phyloP scores from a whole-genome alignment of 2,888 invertebrate genomes.

The Ennomos quercinarius region DNA sequence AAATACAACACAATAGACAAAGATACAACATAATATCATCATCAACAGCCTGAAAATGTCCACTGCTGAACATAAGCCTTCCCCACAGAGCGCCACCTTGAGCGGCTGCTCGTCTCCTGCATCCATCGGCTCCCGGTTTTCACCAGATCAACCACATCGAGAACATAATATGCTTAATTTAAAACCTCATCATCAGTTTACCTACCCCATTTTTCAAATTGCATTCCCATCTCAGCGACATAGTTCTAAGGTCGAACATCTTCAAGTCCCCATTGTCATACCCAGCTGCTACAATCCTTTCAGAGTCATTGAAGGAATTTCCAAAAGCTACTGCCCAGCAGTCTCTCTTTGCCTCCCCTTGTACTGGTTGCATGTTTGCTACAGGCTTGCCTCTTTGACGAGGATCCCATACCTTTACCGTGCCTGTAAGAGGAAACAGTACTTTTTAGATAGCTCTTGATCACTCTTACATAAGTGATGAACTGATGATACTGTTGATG shows the following conservation, averaged over 20 bases:
- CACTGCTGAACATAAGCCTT: too few relatives aligned
- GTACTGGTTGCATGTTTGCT: slow-evolving; percentile 92
- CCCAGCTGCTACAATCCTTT: slow-evolving; percentile 95
- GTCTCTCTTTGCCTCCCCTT: slow-evolving; percentile 90
- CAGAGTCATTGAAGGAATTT: slow-evolving; percentile 94
- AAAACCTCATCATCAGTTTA: not conserved
- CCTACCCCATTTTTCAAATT: slow-evolving; percentile 95
- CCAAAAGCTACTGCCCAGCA: slow-evolving; percentile 98
- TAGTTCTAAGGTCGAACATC: slow-evolving; percentile 94
- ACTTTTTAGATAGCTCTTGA: too few relatives aligned
- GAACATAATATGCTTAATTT: too few relatives aligned
- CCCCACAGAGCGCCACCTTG: too few relatives aligned
- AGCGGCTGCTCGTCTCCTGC: too few relatives aligned
- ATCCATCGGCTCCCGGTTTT: too few relatives aligned
- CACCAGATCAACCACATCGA: too few relatives aligned
- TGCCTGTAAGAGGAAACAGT: slow-evolving; percentile 74
- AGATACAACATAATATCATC: too few relatives aligned
- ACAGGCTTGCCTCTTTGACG: slow-evolving; percentile 95
- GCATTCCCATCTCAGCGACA: slow-evolving; percentile 95
- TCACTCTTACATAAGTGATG: too few relatives aligned
- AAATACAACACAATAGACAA: slow-evolving; percentile 34
- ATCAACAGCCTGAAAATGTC: too few relatives aligned
- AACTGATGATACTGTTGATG: too few relatives aligned
- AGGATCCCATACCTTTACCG: slow-evolving; percentile 98
- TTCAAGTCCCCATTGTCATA: slow-evolving; percentile 99